These are phyloP conservation scores for Elegia similella DNA, from an alignment of 2,888 invertebrate species.

Conservation along the genomic window DNA sequence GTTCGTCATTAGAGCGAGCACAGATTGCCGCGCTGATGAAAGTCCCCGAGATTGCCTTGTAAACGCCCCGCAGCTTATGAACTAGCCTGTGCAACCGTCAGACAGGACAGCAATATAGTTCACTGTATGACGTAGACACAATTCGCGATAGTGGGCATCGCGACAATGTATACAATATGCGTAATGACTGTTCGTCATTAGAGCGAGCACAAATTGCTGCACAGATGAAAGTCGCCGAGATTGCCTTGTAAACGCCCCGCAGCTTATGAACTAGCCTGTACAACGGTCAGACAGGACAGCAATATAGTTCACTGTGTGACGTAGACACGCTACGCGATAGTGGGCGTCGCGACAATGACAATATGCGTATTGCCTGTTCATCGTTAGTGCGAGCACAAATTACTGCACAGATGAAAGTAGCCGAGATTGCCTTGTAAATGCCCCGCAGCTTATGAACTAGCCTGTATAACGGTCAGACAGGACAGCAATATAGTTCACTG, in stretches of 20 bases:
- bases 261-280: conserved; percentile 29
- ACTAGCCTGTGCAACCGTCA: too few relatives aligned
- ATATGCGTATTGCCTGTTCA: conserved; percentile 62
- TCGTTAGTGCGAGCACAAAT: conserved; percentile 73
- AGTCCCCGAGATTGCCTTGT: conserved; percentile 72
- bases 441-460: conserved; percentile 38
- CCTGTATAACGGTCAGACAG: too few relatives aligned
- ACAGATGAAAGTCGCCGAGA: conserved; percentile 70
- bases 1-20: conserved; percentile 66
- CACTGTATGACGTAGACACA: neutral
- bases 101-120: too few relatives aligned
- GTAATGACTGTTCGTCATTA: conserved; percentile 64
- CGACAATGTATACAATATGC: conserved; percentile 50
- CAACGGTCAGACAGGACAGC: too few relatives aligned
- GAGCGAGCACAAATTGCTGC: conserved; percentile 68
- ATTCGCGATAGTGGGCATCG: conserved; percentile 25
- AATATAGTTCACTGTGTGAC: too few relatives aligned
- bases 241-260: conserved; percentile 71
- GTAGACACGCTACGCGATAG: conserved; percentile 19
- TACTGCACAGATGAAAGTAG: conserved; percentile 67
- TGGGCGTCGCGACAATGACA: conserved; percentile 35
- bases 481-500: too few relatives aligned
- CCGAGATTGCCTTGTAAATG: conserved; percentile 75
- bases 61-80: conserved; percentile 55
- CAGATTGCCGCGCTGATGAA: conserved; percentile 71